Evolutionary conservation across 1,140 invertebrate species (phyloP).

Genomic region (Zaprionus africanus): DNA sequence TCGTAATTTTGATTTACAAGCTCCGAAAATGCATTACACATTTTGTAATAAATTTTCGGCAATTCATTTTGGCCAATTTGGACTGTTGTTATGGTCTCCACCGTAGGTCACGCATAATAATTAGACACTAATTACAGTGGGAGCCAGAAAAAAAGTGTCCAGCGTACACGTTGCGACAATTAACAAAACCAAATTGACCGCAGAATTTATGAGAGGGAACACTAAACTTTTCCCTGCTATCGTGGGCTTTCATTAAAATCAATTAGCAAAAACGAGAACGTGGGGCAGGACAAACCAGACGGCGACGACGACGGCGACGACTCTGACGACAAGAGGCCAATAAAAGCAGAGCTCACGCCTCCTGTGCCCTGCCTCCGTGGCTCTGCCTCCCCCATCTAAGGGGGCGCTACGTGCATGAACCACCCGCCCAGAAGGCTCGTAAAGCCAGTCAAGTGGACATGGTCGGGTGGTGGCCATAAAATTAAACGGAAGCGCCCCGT

Average conservation of each 20-base stretch:
- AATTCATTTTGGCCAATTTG: constrained; percentile 31
- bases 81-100: constrained; percentile 16
- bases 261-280: constrained; percentile 74
- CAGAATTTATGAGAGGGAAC: constrained; percentile 68
- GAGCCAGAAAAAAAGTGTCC: constrained; percentile 12
- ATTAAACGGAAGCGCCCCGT: constrained; percentile 69
- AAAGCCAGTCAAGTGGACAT: constrained; percentile 77
- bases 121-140: constrained; percentile 64
- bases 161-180: constrained; percentile 68
- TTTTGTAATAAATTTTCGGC: constrained; percentile 25
- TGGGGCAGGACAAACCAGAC: constrained; percentile 19
- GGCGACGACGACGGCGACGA: neutral
- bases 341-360: constrained; percentile 66
- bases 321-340: constrained; percentile 63
- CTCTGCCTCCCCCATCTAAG: neutral
- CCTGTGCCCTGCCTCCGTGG: constrained; percentile 28
- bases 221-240: constrained; percentile 50
- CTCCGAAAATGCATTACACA: constrained; percentile 17
- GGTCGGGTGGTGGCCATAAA: constrained; percentile 69
- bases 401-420: constrained; percentile 2
- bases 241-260: constrained; percentile 77
- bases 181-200: constrained; percentile 81
- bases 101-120: constrained; percentile 49
- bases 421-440: constrained; percentile 48
- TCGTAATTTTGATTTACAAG: constrained; percentile 9